These are phyloP conservation scores for Plutomurus gul DNA, from an alignment of 1,140 invertebrate genomes.

Conservation along the genomic window DNA sequence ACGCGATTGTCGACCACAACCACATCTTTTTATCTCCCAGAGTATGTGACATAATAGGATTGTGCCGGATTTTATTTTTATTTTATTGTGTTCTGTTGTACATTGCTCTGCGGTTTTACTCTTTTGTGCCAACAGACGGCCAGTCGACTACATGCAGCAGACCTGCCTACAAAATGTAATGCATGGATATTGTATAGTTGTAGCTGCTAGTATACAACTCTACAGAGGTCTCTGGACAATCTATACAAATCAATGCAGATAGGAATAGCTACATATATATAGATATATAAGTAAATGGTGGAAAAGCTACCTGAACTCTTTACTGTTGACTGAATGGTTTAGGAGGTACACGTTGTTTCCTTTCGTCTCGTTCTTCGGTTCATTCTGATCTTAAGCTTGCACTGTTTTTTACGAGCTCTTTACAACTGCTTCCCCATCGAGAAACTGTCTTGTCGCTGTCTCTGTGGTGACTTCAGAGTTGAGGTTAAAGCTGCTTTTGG, in stretches of 20 bases:
- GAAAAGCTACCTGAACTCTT: background rate
- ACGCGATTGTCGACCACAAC: background rate
- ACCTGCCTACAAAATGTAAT: too few relatives aligned
- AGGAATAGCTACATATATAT: background rate
- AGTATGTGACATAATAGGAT: slow-evolving; percentile 36
- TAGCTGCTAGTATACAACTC: too few relatives aligned
- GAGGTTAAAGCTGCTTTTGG: slow-evolving; percentile 1
- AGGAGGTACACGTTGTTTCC: background rate
- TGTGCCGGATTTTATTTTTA: slow-evolving; percentile 34
- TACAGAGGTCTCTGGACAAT: background rate
- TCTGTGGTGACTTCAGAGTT: background rate
- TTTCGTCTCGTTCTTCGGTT: background rate
- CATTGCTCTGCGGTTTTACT: background rate
- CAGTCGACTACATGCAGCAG: too few relatives aligned
- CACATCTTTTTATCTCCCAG: slow-evolving; percentile 28
- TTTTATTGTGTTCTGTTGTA: slow-evolving; percentile 34
- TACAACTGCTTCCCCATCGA: background rate
- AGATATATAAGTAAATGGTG: background rate
- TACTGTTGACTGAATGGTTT: too few relatives aligned
- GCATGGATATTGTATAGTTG: too few relatives aligned
- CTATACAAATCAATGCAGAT: background rate
- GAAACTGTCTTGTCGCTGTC: slow-evolving; percentile 4
- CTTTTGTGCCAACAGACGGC: too few relatives aligned
- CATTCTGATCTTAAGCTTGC: slow-evolving; percentile 8
- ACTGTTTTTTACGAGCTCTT: slow-evolving; percentile 25